Base-by-base conservation (phyloP, 2,113 vertebrate species). In the Ptyas mucosa region DNA sequence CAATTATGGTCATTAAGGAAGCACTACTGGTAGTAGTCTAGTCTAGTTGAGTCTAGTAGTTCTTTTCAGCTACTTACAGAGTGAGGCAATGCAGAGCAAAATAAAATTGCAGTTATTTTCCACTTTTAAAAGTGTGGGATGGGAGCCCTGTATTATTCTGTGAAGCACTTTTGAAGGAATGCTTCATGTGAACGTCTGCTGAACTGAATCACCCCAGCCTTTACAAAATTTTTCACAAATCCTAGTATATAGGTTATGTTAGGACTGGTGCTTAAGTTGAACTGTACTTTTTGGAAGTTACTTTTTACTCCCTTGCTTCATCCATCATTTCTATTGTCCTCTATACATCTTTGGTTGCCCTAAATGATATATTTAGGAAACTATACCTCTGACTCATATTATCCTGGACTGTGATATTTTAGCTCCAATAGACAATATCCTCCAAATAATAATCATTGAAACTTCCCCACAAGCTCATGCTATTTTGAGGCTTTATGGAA, bases 311-410 rank as follows among this genome's bases (percentile, higher is more conserved):
- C 61, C 18, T 75, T 88, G 23, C 39, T 89, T 34, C 69, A 93
- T 89, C 64, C 34, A 92, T 85, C 92, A 90, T 93, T 51, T 51
- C 43, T 52, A 46, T 93, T 90, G 69, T 93, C 88, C 53, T 93
- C 54, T 61, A 46, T 39, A 49, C 69, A 90, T 86, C 69, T 86
- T 90, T 89, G 46, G 43, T 93, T 93, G 88, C 53, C 92, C 88
- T 85, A n/a, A 49, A 92, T 92, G 1, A 89, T 92, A 85, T 92
- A 92, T 92, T 93, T 90, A 89, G 75, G 88, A 93, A 93, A 85
- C 54, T 90, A 21, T 89, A 89, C 29, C 75, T 85, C 61, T 81
- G 88, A 85, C 64, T 51, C 26, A 89, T 52, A 55, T 89, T 92
- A 61, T 86, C 53, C 57, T 6, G 8, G 54, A 51, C 57, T n/a